Base-by-base conservation (phyloP, 2,888 invertebrate genomes). In the Megaustenia siamemsis region DNA sequence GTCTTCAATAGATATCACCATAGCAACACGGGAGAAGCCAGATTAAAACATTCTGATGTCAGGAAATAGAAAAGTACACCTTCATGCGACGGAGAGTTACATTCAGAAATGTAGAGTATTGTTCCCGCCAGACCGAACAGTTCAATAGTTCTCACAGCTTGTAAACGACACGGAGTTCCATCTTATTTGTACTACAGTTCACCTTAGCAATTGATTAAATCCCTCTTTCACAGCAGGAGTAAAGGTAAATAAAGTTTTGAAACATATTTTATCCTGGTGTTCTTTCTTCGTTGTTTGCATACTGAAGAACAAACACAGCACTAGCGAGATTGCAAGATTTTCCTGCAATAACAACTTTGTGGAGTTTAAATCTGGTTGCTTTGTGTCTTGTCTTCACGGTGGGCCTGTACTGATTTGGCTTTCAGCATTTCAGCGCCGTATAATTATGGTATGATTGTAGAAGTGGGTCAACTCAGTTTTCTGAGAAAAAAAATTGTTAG, bases 61-160 rank as follows among this genome's bases (percentile, higher is more conserved):
- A 56, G 3, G 10, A 77, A 77, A 60, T 60, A 24, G 77, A 77
- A 77, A 77, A 77, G n/a, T 32, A 56, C 35, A 38, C 77, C n/a
- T 71, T 40, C 6, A n/a, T n/a, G n/a, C n/a, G 38, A 32, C n/a
- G 2, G 10, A 12, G 40, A 45, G 40, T 18, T 21, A 1, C 38
- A n/a, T 0, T 49, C 8, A 60, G 60, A 40, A 60, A 77, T 24
- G 53, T 40, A 2, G 60, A 60, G 40, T 18, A 38, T 38, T 77
- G 60, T 77, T 60, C 56, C 38, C 24, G 0, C 38, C 71, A 40
- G 69, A 4, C 45, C 28, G n/a, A 40, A 45, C 45, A 49, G 73
- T n/a, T 73, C 45, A 73, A 73, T 73, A 73, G n/a, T 32, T 28
- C 28, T 49, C 24, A 2, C 21, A 18, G 73, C 49, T 49, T 45